Base-by-base conservation (phyloP, 2,888 invertebrate genomes). In the Chrysomela aeneicollis region DNA sequence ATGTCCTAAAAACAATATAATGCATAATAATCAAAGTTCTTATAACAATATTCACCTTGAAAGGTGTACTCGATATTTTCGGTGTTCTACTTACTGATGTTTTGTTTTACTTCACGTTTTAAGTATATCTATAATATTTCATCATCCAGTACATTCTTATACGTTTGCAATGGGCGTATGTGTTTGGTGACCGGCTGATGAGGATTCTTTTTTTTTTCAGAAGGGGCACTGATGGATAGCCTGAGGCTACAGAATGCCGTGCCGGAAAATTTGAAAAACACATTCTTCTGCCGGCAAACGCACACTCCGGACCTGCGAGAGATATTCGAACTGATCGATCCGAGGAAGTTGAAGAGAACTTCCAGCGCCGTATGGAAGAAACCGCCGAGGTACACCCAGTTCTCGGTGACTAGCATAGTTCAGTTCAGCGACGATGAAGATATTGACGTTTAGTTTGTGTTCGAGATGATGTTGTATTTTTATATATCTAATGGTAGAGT, bases 301-400 rank as follows among this genome's bases (percentile, higher is more conserved):
- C 86, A 86, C 79, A 86, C 87, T 1, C 89, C 90, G 0, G 89
- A 92, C 85, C 84, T 92, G 66, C 82, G 85, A 61, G 86, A 86
- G 67, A 86, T 92, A 53, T 92, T 92, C 84, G 88, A 89, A 37
- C 82, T 83, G 66, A 90, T 92, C 69, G 89, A 90, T 80, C 86
- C 87, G 54, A 84, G 83, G 52, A 84, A 86, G 46, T 83, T 92
- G 74, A 88, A 89, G 79, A 85, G 92, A 47, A 91, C 90, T 42
- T 92, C 92, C 0, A 91, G 91, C 74, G 91, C 90, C 47, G 85
- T 89, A 59, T 92, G 92, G 92, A 86, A 88, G 71, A 89, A 89
- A 9, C 90, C 91, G 51, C 91, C 91, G 1, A 82, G 88, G 49
- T 88, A 86, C 77, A 87, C 88, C 1, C 84, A 87, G 75, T 81